Evolutionary conservation across 1,140 invertebrate species (phyloP).

Genomic region (Eupristina koningsbergeri): DNA sequence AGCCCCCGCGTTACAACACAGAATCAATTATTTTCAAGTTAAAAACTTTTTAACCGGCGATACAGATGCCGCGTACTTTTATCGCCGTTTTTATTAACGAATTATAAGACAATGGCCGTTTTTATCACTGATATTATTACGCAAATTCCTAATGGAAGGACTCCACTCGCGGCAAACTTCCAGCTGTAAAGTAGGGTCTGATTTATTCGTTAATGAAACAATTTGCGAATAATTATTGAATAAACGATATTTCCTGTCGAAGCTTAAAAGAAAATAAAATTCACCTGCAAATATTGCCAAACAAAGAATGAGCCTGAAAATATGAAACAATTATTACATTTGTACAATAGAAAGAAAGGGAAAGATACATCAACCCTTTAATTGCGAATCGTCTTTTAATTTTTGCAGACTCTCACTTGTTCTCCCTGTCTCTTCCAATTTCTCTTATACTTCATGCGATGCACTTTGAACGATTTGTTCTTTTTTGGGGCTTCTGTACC

Average conservation of each 20-base stretch:
- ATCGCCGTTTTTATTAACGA: slow-evolving; percentile 29
- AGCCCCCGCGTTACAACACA: slow-evolving; percentile 24
- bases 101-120: slow-evolving; percentile 18
- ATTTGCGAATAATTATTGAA: too few species aligned
- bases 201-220: neutral
- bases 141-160: neutral
- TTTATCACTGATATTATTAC: neutral
- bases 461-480: neutral
- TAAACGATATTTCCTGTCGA: too few species aligned
- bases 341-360: too few species aligned
- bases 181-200: neutral
- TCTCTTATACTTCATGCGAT: neutral
- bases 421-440: neutral
- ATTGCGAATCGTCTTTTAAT: slow-evolving; percentile 20
- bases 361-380: neutral
- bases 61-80: neutral
- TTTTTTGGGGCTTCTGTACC: neutral
- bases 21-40: slow-evolving; percentile 46
- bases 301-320: too few species aligned
- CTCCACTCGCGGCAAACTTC: neutral
- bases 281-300: too few species aligned
- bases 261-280: too few species aligned
- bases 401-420: neutral
- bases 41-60: neutral
- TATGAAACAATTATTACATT: neutral